Conservation (phyloP, 2,797 vertebrate species). For the Myotis findleyi region DNA sequence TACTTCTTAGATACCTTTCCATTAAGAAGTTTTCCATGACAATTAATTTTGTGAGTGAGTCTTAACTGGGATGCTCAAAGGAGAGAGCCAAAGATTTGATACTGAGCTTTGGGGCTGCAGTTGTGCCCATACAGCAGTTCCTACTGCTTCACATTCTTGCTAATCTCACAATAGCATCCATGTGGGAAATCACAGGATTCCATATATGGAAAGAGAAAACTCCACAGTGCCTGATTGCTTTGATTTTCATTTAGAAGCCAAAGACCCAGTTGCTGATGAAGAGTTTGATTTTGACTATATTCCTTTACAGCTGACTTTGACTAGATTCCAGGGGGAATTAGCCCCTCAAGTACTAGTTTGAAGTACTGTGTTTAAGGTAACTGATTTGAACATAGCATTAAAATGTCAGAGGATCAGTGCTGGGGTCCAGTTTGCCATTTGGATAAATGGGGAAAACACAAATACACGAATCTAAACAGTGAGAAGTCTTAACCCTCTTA, state of each 20-base stretch:
- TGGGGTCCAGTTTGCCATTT: slow-evolving; percentile 15
- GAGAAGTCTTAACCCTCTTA: slow-evolving; percentile 49
- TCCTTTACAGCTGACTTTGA: neutral
- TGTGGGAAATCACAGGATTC: slow-evolving; percentile 38
- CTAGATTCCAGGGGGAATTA: neutral
- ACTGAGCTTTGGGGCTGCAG: neutral
- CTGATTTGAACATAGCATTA: slow-evolving; percentile 31
- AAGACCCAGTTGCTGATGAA: slow-evolving; percentile 49
- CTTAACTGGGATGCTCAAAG: neutral
- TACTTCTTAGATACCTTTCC: slow-evolving; percentile 49
- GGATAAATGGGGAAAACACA: slow-evolving; percentile 8
- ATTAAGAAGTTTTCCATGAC: slow-evolving; percentile 36
- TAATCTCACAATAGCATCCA: neutral
- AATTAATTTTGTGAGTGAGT: slow-evolving; percentile 5
- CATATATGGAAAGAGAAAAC: slow-evolving; percentile 45
- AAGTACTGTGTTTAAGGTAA: neutral
- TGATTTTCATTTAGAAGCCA: slow-evolving; percentile 60
- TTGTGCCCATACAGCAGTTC: neutral
- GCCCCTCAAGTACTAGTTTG: neutral
- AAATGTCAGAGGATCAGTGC: slow-evolving; percentile 54
- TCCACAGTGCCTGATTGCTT: slow-evolving; percentile 4
- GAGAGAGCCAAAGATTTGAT: slow-evolving; percentile 5
- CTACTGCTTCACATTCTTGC: neutral
- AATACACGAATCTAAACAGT: slow-evolving; percentile 18
- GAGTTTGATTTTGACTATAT: slow-evolving; percentile 60